phyloP scores from a whole-genome alignment of 2,113 vertebrate genomes.

The Myiopsitta monachus region DNA sequence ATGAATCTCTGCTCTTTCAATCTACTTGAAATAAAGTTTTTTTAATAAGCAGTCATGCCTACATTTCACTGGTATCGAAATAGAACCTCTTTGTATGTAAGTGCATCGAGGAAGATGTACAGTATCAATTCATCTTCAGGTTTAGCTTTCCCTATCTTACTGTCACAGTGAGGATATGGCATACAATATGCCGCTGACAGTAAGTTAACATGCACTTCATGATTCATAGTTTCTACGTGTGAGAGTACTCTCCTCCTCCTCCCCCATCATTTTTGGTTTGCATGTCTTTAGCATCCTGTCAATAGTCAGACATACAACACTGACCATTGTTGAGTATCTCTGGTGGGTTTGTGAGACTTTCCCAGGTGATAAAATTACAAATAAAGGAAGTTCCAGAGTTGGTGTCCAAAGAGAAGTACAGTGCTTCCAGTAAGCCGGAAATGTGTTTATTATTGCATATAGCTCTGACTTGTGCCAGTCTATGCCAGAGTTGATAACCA shows the following conservation, averaged over 20 bases:
- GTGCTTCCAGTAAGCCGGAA: not conserved
- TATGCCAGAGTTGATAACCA: not conserved
- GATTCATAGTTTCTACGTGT: not conserved
- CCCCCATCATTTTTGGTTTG: not conserved
- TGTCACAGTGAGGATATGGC: not conserved
- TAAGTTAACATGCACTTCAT: not conserved
- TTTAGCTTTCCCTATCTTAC: not conserved
- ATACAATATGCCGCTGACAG: not conserved
- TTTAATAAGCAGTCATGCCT: not conserved
- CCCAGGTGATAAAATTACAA: not conserved
- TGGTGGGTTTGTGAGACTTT: not conserved
- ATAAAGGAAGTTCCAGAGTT: not conserved
- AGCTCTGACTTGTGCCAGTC: not conserved
- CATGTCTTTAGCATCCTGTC: not conserved
- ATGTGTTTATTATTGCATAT: not conserved
- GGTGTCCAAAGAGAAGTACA: not conserved
- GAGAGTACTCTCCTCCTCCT: not conserved
- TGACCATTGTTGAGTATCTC: not conserved
- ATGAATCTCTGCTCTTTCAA: not conserved
- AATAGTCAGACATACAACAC: not conserved
- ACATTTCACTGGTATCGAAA: not conserved
- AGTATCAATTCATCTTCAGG: not conserved
- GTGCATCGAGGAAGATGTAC: not conserved
- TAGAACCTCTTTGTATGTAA: constrained; percentile 37
- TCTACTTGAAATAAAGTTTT: not conserved